phyloP scores from a whole-genome alignment of 2,113 vertebrate species.

The Genyomyrus donnyi region DNA sequence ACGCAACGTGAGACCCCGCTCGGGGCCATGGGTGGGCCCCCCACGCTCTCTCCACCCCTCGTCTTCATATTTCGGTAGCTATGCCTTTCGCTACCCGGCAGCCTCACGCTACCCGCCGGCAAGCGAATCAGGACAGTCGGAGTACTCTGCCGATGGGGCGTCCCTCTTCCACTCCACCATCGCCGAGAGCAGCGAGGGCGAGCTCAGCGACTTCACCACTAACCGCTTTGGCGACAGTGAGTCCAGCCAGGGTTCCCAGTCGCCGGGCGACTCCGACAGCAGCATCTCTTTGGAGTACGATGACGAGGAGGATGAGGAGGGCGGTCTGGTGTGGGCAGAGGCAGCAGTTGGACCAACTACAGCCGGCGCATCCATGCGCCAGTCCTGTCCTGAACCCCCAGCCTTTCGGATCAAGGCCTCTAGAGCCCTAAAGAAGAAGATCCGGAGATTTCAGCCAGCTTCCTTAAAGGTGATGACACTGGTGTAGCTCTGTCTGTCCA shows the following conservation, averaged over 20 bases:
- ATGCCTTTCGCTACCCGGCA: slow-evolving; percentile 51
- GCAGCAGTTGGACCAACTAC: slow-evolving; percentile 47
- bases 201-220: slow-evolving; percentile 74
- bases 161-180: slow-evolving; percentile 78
- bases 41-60: slow-evolving; percentile 35
- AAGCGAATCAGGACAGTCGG: slow-evolving; percentile 66
- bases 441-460: slow-evolving; percentile 82
- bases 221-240: slow-evolving; percentile 81
- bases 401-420: slow-evolving; percentile 90
- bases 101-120: slow-evolving; percentile 42
- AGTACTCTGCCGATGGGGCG: slow-evolving; percentile 69
- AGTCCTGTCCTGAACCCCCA: slow-evolving; percentile 59
- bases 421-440: slow-evolving; percentile 86
- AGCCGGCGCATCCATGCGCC: slow-evolving; percentile 43
- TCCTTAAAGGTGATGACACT: slow-evolving; percentile 90
- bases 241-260: slow-evolving; percentile 67
- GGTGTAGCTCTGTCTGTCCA: slow-evolving; percentile 55
- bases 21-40: slow-evolving; percentile 47
- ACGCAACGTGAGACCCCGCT: slow-evolving; percentile 38
- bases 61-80: slow-evolving; percentile 43
- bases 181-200: slow-evolving; percentile 73
- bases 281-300: slow-evolving; percentile 57
- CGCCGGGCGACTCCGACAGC: slow-evolving; percentile 52
- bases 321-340: slow-evolving; percentile 65
- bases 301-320: slow-evolving; percentile 49